Percentiles rank a stretch among this genome's conserved stretches.
Conservation (phyloP, 2,113 vertebrate species). For the Piaya cayana region DNA sequence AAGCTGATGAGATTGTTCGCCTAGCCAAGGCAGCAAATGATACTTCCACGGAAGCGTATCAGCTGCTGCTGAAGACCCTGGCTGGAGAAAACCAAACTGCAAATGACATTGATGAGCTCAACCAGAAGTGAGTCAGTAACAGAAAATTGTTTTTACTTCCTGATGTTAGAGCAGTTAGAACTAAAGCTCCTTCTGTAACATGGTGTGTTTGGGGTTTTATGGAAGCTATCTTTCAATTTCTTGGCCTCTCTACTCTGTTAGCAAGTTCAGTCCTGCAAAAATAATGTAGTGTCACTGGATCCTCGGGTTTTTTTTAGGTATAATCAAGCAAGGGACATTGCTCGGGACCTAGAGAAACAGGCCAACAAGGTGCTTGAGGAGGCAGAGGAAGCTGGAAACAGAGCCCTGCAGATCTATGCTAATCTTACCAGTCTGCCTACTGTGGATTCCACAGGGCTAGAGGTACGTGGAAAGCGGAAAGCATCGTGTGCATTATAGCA, state of each 20-base stretch:
- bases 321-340: constrained; percentile 89
- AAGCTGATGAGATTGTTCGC: constrained; percentile 92
- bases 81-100: constrained; percentile 88
- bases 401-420: constrained; percentile 90
- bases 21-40: constrained; percentile 91
- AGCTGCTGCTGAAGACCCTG: constrained; percentile 86
- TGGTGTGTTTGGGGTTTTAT: neutral
- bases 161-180: neutral
- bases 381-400: constrained; percentile 88
- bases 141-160: neutral
- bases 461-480: constrained; percentile 73
- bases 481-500: too few relatives aligned
- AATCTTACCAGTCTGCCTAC: constrained; percentile 87
- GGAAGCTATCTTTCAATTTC: neutral
- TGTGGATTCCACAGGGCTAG: constrained; percentile 83
- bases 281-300: neutral
- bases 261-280: neutral
- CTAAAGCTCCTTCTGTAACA: neutral
- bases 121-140: constrained; percentile 85
- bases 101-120: constrained; percentile 89
- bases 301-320: constrained; percentile 78
- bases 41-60: constrained; percentile 90
- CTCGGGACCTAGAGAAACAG: constrained; percentile 90
- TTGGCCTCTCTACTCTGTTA: neutral
- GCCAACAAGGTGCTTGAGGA: constrained; percentile 87